Percentiles rank a stretch among this genome's conserved stretches.
These are phyloP conservation scores for Siniperca scherzeri DNA, from an alignment of 2,797 vertebrate species.

Conservation along the genomic window DNA sequence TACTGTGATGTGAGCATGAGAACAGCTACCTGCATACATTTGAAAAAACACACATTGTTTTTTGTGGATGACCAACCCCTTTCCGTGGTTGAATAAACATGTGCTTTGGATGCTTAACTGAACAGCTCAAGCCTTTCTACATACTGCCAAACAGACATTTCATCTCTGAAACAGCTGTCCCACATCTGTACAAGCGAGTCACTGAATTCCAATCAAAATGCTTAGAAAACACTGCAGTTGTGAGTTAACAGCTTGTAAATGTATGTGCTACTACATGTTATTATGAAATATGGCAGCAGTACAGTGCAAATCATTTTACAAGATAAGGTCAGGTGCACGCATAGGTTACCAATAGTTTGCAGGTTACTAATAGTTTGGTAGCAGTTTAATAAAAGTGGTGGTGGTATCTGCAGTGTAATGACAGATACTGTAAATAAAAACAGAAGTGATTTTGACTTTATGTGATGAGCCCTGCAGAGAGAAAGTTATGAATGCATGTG, in stretches of 20 bases:
- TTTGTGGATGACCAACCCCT: background rate
- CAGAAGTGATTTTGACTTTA: background rate
- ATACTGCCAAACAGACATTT: background rate
- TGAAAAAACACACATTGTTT: background rate
- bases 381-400: conserved; percentile 9
- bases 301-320: background rate
- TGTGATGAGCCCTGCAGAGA: background rate
- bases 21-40: background rate
- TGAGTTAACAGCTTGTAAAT: conserved; percentile 9
- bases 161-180: background rate
- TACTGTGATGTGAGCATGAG: background rate
- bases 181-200: background rate
- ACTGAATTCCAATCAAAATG: background rate
- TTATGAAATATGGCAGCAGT: conserved; percentile 22
- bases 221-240: conserved; percentile 5
- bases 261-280: conserved; percentile 7
- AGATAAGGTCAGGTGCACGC: background rate
- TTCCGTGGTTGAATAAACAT: background rate
- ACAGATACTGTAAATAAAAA: background rate
- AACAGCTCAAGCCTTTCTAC: background rate
- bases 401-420: background rate
- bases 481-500: conserved; percentile 21
- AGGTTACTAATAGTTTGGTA: background rate
- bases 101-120: background rate
- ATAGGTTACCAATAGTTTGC: background rate